Base-by-base conservation (phyloP, 2,113 vertebrate species). In the Microcebus ravelobensis region DNA sequence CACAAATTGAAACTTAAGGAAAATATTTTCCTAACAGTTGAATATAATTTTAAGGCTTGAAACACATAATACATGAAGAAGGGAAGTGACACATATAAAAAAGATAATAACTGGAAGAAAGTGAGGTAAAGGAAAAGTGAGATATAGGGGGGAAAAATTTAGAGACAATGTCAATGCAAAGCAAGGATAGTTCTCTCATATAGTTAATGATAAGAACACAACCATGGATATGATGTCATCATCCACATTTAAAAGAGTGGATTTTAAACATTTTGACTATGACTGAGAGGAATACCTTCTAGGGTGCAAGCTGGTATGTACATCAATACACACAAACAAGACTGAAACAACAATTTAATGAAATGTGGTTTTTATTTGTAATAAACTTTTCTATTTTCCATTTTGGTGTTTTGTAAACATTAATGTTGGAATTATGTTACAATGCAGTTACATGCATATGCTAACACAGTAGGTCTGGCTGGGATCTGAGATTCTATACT, bases 1-100 rank as follows among this genome's bases (percentile, higher is more conserved):
- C 42, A 94, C 21, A 91, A 95, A 94, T 6, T 63, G 67, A 85
- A 95, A 90, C 55, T 84, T 73, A 7, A 95, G 55, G 48, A 77
- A 74, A 95, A 87, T 59, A 57, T 74, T 95, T 87, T 70, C 68
- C 92, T 29, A 94, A 89, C 25, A 96, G 25, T 52, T 52, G 8
- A 82, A 45, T 73, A 63, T n/a, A 94, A 55, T 92, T 87, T 52
- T 93, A 50, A 83, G 68, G 25, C 65, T 79, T 87, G 34, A 80
- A 67, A 42, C n/a, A 90, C 17, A 90, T 13, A 61, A 70, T 3
- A 76, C 11, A 87, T 27, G 65, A 94, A 92, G 25, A 88, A 77
- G 15, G 18, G 29, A 74, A 95, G 12, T 71, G 10, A 96, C 18
- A 93, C 11, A 65, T 31, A 11, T 1, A 52, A 90, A 77, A 94